Evolutionary conservation across 2,888 invertebrate species (phyloP).

Genomic region (Drosophila koepferae): DNA sequence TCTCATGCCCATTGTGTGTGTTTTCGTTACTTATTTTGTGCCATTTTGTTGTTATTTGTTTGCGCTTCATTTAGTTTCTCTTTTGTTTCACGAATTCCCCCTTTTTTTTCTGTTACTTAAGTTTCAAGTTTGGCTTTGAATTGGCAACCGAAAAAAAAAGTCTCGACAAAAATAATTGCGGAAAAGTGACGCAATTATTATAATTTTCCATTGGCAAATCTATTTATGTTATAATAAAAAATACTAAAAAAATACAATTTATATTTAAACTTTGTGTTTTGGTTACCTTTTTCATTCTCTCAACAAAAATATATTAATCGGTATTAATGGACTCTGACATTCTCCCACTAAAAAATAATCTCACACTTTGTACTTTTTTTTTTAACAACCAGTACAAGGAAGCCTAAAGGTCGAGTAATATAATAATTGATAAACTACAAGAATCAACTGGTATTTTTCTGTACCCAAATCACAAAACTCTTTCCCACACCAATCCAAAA

Average conservation of each 20-base stretch:
- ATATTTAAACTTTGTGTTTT: constrained; percentile 5
- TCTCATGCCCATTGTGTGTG: constrained; percentile 76
- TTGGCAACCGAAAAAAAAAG: constrained; percentile 52
- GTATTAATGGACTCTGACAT: neutral
- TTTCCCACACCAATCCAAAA: constrained; percentile 46
- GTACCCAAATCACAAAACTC: constrained; percentile 40
- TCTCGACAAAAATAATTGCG: constrained; percentile 20
- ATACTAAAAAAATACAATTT: neutral
- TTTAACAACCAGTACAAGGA: constrained; percentile 36
- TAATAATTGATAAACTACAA: constrained; percentile 41
- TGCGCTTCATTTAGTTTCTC: constrained; percentile 58
- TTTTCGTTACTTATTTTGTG: constrained; percentile 65
- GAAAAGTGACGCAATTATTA: constrained; percentile 39
- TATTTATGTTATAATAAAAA: neutral
- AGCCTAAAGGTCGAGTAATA: constrained; percentile 35
- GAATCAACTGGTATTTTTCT: constrained; percentile 68
- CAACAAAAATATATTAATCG: neutral
- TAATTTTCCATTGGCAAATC: constrained; percentile 36
- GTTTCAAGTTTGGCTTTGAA: constrained; percentile 74
- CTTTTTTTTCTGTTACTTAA: constrained; percentile 34
- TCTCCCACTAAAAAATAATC: constrained; percentile 28
- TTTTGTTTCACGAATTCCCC: constrained; percentile 33
- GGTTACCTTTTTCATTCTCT: constrained; percentile 9
- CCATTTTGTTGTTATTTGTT: constrained; percentile 61
- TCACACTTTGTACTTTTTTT: constrained; percentile 32